A percentile compares a stretch with the other conserved stretches of the same genome.
Conservation (phyloP, 2,888 invertebrate species). For the Parthenolecanium corni region DNA sequence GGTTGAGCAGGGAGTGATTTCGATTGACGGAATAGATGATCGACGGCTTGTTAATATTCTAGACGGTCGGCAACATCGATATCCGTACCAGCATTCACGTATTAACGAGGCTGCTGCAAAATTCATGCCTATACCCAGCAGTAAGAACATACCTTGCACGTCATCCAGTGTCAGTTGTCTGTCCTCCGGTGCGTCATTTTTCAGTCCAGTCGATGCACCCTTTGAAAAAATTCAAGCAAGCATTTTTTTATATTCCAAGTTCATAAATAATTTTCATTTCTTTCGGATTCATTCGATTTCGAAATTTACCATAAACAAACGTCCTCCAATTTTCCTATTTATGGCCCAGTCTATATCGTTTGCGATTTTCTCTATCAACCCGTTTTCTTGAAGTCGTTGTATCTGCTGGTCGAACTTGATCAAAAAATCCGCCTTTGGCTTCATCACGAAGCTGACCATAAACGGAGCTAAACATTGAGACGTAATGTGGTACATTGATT, state of each 20-base stretch:
- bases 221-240: neutral
- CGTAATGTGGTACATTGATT: slow-evolving; percentile 54
- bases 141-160: slow-evolving; percentile 69
- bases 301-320: slow-evolving; percentile 4
- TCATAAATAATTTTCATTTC: neutral
- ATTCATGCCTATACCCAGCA: slow-evolving; percentile 57
- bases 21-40: slow-evolving; percentile 20
- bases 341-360: slow-evolving; percentile 62
- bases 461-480: slow-evolving; percentile 63
- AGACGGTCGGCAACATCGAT: slow-evolving; percentile 1
- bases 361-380: slow-evolving; percentile 53
- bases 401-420: slow-evolving; percentile 51
- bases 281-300: neutral
- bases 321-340: slow-evolving; percentile 50
- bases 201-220: slow-evolving; percentile 53
- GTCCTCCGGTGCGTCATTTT: slow-evolving; percentile 52
- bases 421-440: slow-evolving; percentile 52
- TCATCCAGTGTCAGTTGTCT: slow-evolving; percentile 64
- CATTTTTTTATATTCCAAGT: neutral
- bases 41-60: neutral
- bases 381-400: slow-evolving; percentile 52
- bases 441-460: slow-evolving; percentile 53
- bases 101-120: slow-evolving; percentile 50
- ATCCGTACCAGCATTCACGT: slow-evolving; percentile 46
- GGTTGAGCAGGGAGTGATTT: slow-evolving; percentile 3